A percentile compares a stretch with the other conserved stretches of the same genome.
Conservation (phyloP, 2,888 invertebrate genomes). For the Andrena flavipes region DNA sequence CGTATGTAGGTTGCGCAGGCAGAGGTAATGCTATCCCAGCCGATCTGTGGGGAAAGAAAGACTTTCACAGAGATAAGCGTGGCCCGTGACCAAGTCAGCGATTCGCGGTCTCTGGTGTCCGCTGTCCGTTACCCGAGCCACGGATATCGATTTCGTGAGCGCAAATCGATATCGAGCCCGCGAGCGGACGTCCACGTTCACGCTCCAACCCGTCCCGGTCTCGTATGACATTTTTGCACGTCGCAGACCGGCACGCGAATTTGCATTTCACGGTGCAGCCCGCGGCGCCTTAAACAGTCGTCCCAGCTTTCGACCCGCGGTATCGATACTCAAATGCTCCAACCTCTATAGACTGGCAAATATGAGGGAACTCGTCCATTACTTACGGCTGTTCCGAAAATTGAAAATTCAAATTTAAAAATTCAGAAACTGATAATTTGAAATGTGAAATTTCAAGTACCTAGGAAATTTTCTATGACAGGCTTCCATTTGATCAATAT, state of each 20-base stretch:
- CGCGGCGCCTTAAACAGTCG: conserved; percentile 28
- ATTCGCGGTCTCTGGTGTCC: conserved; percentile 53
- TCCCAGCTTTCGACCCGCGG: conserved; percentile 1
- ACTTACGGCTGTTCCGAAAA: too few relatives aligned
- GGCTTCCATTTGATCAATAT: too few relatives aligned
- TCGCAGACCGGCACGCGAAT: conserved; percentile 48
- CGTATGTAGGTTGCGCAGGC: too few relatives aligned
- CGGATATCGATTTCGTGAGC: conserved; percentile 70
- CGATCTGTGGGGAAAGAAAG: conserved; percentile 39
- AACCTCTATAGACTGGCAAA: too few relatives aligned
- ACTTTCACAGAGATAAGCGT: conserved; percentile 64
- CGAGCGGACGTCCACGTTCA: conserved; percentile 37
- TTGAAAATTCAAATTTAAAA: too few relatives aligned
- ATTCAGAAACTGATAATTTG: too few relatives aligned
- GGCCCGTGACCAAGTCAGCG: conserved; percentile 38
- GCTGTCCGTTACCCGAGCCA: conserved; percentile 66
- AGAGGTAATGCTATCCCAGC: not conserved
- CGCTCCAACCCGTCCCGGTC: conserved; percentile 20
- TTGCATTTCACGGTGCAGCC: conserved; percentile 56
- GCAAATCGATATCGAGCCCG: conserved; percentile 73
- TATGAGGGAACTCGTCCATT: too few relatives aligned
- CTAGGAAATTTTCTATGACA: too few relatives aligned
- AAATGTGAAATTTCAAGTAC: too few relatives aligned
- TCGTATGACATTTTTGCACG: conserved; percentile 67
- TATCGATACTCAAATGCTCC: conserved; percentile 9